Evolutionary conservation across 2,797 vertebrate genomes (phyloP).

Genomic region (Sus cebifrons): DNA sequence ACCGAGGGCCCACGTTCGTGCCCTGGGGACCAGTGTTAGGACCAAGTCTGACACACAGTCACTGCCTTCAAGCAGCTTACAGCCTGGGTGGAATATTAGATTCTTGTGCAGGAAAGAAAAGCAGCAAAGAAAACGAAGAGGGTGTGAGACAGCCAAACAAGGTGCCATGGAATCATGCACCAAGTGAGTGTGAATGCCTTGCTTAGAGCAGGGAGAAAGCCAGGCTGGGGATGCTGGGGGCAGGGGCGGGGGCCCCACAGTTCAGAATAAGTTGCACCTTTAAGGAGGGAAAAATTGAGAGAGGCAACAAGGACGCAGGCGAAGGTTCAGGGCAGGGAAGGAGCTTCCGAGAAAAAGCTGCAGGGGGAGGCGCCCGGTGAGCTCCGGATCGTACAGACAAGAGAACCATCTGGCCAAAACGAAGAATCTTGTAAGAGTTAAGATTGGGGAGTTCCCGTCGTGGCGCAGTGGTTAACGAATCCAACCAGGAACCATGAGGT

Average conservation of each 20-base stretch:
- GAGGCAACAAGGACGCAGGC: background rate
- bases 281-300: background rate
- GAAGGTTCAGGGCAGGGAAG: background rate
- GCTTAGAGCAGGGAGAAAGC: background rate
- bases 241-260: background rate
- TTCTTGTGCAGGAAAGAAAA: constrained; percentile 32
- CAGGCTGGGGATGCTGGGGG: background rate
- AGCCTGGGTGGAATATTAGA: background rate
- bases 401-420: background rate
- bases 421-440: background rate
- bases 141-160: background rate
- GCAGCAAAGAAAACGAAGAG: background rate
- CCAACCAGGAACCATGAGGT: no score
- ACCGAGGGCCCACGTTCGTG: background rate
- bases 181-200: background rate
- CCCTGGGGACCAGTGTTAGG: background rate
- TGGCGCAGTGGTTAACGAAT: no score
- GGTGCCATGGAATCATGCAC: background rate
- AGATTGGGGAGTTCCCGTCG: no score
- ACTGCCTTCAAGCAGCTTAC: background rate
- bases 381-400: background rate
- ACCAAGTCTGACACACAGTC: background rate
- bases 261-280: background rate
- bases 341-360: background rate
- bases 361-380: background rate